phyloP scores from a whole-genome alignment of 1,140 invertebrate genomes.

The Drosophila lacteicornis region DNA sequence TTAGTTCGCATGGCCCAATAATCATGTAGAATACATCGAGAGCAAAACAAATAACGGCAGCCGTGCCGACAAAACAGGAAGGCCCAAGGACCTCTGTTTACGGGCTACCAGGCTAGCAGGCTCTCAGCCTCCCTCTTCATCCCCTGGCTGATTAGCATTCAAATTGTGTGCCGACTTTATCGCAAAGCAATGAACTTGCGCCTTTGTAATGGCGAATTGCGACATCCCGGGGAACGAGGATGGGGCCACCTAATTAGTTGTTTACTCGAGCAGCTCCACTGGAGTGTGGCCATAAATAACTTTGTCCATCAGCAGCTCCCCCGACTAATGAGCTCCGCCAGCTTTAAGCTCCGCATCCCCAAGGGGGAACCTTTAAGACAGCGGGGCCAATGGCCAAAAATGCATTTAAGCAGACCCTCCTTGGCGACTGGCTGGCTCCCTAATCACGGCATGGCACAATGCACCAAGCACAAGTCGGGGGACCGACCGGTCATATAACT shows the following conservation, averaged over 20 bases:
- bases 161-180: slow-evolving; percentile 82
- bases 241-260: slow-evolving; percentile 70
- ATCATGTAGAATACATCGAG: slow-evolving; percentile 64
- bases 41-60: slow-evolving; percentile 46
- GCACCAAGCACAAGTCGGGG: slow-evolving; percentile 20
- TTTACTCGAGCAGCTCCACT: slow-evolving; percentile 63
- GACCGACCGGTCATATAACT: slow-evolving; percentile 49
- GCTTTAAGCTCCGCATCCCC: slow-evolving; percentile 21
- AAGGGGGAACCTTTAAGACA: slow-evolving; percentile 38
- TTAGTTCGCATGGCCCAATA: slow-evolving; percentile 78
- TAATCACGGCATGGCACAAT: slow-evolving; percentile 35
- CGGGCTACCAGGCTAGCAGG: slow-evolving; percentile 4
- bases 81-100: slow-evolving; percentile 42
- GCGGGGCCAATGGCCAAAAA: slow-evolving; percentile 64
- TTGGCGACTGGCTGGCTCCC: slow-evolving; percentile 3
- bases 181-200: slow-evolving; percentile 82
- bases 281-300: slow-evolving; percentile 68
- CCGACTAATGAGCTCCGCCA: slow-evolving; percentile 58
- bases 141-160: slow-evolving; percentile 74
- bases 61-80: slow-evolving; percentile 47
- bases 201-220: slow-evolving; percentile 68
- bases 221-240: slow-evolving; percentile 29
- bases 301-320: slow-evolving; percentile 52
- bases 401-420: slow-evolving; percentile 41
- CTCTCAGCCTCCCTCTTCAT: background rate